phyloP scores from a whole-genome alignment of 2,113 vertebrate species.

The Peromyscus californicus region DNA sequence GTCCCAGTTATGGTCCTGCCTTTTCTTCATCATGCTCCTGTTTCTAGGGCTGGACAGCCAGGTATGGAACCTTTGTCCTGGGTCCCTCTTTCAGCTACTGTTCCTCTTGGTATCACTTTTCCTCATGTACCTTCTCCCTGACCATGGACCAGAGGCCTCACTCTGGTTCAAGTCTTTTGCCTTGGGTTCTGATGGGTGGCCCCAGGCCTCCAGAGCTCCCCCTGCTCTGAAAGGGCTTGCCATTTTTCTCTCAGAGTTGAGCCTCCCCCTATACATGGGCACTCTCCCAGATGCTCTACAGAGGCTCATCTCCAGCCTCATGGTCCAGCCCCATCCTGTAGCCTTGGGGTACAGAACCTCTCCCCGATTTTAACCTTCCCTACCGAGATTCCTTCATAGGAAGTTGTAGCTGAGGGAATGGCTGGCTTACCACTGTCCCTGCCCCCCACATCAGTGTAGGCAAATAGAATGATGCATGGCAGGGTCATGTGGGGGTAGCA shows the following conservation, averaged over 20 bases:
- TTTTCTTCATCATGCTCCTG: constrained; percentile 97
- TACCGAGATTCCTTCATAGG: not conserved
- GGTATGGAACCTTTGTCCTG: constrained; percentile 79
- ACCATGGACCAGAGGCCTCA: no score
- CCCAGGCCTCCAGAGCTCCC: not conserved
- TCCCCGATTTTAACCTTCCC: not conserved
- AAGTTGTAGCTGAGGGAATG: not conserved
- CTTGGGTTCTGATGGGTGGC: not conserved
- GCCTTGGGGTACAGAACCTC: not conserved
- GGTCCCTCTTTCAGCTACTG: not conserved
- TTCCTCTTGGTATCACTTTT: not conserved
- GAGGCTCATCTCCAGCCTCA: not conserved
- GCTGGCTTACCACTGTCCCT: not conserved
- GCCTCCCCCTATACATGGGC: not conserved
- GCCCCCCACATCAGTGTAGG: fast-evolving
- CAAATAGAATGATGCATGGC: fast-evolving
- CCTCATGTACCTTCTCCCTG: not conserved
- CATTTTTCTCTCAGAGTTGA: not conserved
- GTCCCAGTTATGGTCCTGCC: constrained; percentile 94
- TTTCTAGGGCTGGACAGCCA: constrained; percentile 95
- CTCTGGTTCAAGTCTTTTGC: not conserved
- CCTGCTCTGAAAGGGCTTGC: not conserved
- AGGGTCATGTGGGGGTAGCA: not conserved
- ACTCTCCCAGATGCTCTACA: not conserved
- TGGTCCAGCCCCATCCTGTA: not conserved